Evolutionary conservation across 2,113 vertebrate species (phyloP), one percentile per base, ranked within the genome.

Genomic region (Ranitomeya variabilis): DNA sequence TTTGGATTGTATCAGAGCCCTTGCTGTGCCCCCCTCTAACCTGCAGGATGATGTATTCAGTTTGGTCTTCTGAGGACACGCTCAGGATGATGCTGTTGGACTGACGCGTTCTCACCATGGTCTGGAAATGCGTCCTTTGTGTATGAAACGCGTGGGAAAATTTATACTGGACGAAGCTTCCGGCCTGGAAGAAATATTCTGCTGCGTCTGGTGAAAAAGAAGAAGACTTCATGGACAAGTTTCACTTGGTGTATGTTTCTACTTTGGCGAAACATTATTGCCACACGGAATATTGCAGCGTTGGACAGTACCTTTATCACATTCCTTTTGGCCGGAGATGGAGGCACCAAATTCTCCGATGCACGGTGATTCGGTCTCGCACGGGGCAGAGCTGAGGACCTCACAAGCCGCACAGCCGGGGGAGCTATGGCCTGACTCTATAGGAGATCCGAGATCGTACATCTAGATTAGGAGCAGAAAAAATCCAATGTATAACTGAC

Each of bases 371-470:
- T 93, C 94, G 87, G 87, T 80, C 15, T 97, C 97, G 23, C 97
- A 98, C 78, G 95, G 11, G 6, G 64, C n/a, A 71, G 64, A 81
- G 23, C 21, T 96, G 2, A 96, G 95, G 7, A 92, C 94, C 4
- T 95, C 96, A 92, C 97, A 98, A 94, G 95, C 95, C 90, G 94
- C 93, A 88, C 97, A 98, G 85, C 96, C 96, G 0, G 96, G 96
- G n/a, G 95, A 93, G 91, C 96, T 97, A 86, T 95, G 94, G 64
- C 93, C 92, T 0, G 95, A 96, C 90, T 97, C 97, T 1, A 96
- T 95, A 1, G 96, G 95, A 83, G 94, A 94, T 87, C 95, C 95
- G 90, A 97, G 91, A 92, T 98, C 97, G 82, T 96, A 97, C 0
- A 97, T 89, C 93, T 94, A 82, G 89, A 26, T 62, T 9, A n/a